Conservation (phyloP, 2,797 vertebrate genomes). For the Sebastolobus alascanus region DNA sequence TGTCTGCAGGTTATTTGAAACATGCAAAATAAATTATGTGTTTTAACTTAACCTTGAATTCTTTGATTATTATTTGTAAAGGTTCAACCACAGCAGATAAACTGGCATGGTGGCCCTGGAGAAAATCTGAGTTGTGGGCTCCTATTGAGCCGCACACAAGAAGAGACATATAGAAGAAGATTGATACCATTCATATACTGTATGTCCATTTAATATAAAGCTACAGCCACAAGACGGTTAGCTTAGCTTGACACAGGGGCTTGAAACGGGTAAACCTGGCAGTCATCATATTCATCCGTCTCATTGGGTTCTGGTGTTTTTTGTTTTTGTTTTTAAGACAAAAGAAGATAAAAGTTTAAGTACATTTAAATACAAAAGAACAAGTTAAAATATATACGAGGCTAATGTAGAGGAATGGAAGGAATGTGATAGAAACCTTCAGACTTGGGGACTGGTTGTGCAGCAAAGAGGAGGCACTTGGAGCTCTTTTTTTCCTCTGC, state of each 20-base stretch:
- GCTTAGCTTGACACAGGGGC: not conserved
- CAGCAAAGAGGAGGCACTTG: not conserved
- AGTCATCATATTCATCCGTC: too few species aligned
- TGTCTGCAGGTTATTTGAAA: conserved; percentile 54
- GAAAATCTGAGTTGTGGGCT: not conserved
- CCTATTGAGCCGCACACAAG: not conserved
- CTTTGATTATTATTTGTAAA: not conserved
- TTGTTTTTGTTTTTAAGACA: not conserved
- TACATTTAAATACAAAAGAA: not conserved
- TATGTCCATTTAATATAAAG: not conserved
- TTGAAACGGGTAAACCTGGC: not conserved
- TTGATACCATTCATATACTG: not conserved
- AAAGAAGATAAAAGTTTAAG: not conserved
- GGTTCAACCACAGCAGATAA: not conserved
- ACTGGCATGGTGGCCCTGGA: not conserved
- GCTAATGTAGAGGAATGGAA: not conserved
- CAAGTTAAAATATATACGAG: not conserved
- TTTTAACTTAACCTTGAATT: conserved; percentile 50
- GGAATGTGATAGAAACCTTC: not conserved
- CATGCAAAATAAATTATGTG: conserved; percentile 66
- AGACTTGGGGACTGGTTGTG: not conserved
- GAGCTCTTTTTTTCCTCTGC: not conserved
- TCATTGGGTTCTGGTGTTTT: not conserved
- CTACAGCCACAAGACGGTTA: not conserved
- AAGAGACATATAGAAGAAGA: not conserved